Conservation (phyloP, 2,888 invertebrate species). For the Thelaira solivaga region DNA sequence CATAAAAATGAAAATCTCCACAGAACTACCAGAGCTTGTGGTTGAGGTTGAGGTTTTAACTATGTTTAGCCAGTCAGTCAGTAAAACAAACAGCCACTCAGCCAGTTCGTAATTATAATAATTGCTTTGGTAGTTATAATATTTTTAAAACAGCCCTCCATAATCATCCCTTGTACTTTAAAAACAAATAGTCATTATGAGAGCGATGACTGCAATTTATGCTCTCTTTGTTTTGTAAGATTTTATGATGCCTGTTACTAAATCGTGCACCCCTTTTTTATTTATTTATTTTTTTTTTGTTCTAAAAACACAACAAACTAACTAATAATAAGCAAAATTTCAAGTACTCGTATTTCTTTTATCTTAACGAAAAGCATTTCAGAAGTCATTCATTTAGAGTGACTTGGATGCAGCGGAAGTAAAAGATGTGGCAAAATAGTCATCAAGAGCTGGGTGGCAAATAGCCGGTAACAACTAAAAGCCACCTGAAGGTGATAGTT, state of each 20-base stretch:
- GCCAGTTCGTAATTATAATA: slow-evolving; percentile 35
- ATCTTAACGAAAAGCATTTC: too few species aligned
- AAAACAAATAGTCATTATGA: background rate
- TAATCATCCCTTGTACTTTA: slow-evolving; percentile 41
- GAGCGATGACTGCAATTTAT: slow-evolving; percentile 32
- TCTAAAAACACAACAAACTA: background rate
- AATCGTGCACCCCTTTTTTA: slow-evolving; percentile 36
- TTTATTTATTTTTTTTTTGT: too few species aligned
- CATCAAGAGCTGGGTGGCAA: too few species aligned
- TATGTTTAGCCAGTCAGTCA: slow-evolving; percentile 2
- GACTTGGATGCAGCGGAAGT: too few species aligned
- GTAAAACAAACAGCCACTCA: slow-evolving; percentile 6
- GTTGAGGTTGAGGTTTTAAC: background rate
- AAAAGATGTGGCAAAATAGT: too few species aligned
- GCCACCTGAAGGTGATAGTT: too few species aligned
- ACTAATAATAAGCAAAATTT: background rate
- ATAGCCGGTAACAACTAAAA: too few species aligned
- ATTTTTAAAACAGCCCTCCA: slow-evolving; percentile 23
- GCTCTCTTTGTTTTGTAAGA: background rate
- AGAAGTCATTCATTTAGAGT: too few species aligned
- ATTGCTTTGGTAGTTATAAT: slow-evolving; percentile 29
- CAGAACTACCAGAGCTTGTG: background rate
- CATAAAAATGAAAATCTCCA: slow-evolving; percentile 42
- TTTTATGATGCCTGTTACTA: background rate
- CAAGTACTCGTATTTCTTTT: too few species aligned